A percentile compares a stretch with the other conserved stretches of the same genome.
phyloP scores from a whole-genome alignment of 2,888 invertebrate species.

The Aethes cnicana region DNA sequence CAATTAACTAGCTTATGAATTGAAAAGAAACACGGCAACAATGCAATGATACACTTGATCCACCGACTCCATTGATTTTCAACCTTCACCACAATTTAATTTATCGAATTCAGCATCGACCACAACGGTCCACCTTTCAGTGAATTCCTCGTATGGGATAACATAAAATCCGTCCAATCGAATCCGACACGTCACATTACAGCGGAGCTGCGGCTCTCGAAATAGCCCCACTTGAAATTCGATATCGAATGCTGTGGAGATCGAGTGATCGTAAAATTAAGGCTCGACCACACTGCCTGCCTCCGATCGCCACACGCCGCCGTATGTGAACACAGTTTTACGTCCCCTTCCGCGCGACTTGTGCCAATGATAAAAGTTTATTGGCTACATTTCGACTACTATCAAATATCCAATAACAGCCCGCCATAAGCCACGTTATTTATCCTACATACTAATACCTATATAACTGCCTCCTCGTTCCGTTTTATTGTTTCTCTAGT shows the following conservation, averaged over 20 bases:
- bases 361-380: constrained; percentile 71
- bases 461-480: constrained; percentile 39
- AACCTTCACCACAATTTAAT: constrained; percentile 55
- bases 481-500: constrained; percentile 49
- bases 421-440: constrained; percentile 62
- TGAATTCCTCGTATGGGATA: constrained; percentile 58
- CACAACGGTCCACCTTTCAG: constrained; percentile 53
- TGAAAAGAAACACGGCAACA: too few relatives aligned
- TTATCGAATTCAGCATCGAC: constrained; percentile 68
- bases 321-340: constrained; percentile 41
- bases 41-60: too few relatives aligned
- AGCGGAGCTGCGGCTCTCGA: constrained; percentile 60
- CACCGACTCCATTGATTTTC: constrained; percentile 8
- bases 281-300: constrained; percentile 47
- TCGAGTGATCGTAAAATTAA: constrained; percentile 74
- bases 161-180: constrained; percentile 76
- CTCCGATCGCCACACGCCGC: constrained; percentile 33
- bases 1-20: too few relatives aligned
- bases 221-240: constrained; percentile 75
- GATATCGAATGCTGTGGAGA: constrained; percentile 66
- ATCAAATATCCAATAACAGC: constrained; percentile 61
- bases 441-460: constrained; percentile 48
- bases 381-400: constrained; percentile 67
- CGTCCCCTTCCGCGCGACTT: constrained; percentile 57
- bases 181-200: constrained; percentile 73